Evolutionary conservation across 2,113 vertebrate species (phyloP).

Genomic region (Sceloporus undulatus): DNA sequence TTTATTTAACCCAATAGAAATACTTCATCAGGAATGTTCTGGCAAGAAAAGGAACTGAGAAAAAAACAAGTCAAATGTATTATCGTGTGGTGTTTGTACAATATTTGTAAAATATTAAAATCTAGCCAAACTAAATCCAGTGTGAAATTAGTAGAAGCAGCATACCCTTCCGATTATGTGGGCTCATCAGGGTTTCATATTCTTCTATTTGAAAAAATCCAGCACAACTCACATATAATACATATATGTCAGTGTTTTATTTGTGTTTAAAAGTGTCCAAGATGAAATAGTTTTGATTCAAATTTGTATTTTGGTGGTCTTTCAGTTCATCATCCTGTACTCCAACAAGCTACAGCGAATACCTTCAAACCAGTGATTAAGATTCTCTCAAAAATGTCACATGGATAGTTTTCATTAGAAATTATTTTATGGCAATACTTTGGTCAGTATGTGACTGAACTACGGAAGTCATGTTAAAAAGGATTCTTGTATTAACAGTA

Average conservation of each 20-base stretch:
- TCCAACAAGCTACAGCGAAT: constrained; percentile 48
- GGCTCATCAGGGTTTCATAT: constrained; percentile 58
- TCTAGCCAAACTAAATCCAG: constrained; percentile 44
- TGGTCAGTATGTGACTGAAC: constrained; percentile 58
- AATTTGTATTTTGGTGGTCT: constrained; percentile 46
- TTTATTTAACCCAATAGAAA: constrained; percentile 38
- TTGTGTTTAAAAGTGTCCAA: constrained; percentile 49
- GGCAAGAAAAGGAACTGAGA: constrained; percentile 14
- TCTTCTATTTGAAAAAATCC: constrained; percentile 47
- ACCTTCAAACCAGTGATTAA: constrained; percentile 47
- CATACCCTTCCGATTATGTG: constrained; percentile 41
- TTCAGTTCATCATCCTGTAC: constrained; percentile 41
- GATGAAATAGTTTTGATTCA: constrained; percentile 64
- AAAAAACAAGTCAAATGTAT: constrained; percentile 15
- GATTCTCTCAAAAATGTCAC: constrained; percentile 51
- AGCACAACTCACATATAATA: constrained; percentile 46
- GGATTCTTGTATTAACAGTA: constrained; percentile 29
- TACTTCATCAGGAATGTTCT: background rate
- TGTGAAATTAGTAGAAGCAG: constrained; percentile 39
- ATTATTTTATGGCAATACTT: constrained; percentile 58
- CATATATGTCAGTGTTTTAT: constrained; percentile 44
- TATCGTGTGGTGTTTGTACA: constrained; percentile 28
- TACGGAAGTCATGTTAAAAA: constrained; percentile 46
- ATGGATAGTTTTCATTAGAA: constrained; percentile 37
- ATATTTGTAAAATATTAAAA: constrained; percentile 48